Evolutionary conservation across 2,888 invertebrate genomes (phyloP).

Genomic region (Tetranychus truncatus): DNA sequence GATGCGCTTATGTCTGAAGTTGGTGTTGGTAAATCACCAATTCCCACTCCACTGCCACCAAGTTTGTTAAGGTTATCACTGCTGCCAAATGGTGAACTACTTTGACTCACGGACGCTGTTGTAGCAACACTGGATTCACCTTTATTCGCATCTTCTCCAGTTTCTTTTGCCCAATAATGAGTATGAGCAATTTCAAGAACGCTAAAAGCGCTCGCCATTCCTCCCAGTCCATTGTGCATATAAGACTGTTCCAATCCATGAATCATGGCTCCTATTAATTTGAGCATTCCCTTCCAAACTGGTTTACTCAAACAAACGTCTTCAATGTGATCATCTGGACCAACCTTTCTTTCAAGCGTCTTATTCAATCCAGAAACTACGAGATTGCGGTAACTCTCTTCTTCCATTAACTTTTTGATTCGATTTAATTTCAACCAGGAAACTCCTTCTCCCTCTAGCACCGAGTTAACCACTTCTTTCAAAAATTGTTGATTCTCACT

Average conservation of each 20-base stretch:
- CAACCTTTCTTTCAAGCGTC: constrained; percentile 74
- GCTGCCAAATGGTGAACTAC: constrained; percentile 48
- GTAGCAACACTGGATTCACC: constrained; percentile 27
- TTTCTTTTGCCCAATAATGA: constrained; percentile 84
- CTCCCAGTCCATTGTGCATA: constrained; percentile 79
- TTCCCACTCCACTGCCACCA: neutral
- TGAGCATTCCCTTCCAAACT: constrained; percentile 90
- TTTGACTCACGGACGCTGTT: constrained; percentile 38
- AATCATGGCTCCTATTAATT: constrained; percentile 68
- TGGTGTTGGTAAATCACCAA: neutral
- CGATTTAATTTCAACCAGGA: constrained; percentile 88
- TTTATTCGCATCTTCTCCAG: constrained; percentile 35
- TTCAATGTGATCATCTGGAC: constrained; percentile 87
- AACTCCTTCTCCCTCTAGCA: constrained; percentile 76
- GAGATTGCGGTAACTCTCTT: constrained; percentile 90
- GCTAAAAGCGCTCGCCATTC: constrained; percentile 85
- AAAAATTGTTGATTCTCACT: constrained; percentile 79
- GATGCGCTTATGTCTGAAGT: neutral
- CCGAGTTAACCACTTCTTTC: constrained; percentile 67
- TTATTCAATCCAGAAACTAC: constrained; percentile 84
- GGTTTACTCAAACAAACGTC: constrained; percentile 79
- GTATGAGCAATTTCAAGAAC: constrained; percentile 96
- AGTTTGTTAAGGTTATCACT: constrained; percentile 41
- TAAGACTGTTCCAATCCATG: constrained; percentile 79
- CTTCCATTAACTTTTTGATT: constrained; percentile 88